Base-by-base conservation (phyloP, 2,797 vertebrate genomes). In the Phyllotis vaccarum region DNA sequence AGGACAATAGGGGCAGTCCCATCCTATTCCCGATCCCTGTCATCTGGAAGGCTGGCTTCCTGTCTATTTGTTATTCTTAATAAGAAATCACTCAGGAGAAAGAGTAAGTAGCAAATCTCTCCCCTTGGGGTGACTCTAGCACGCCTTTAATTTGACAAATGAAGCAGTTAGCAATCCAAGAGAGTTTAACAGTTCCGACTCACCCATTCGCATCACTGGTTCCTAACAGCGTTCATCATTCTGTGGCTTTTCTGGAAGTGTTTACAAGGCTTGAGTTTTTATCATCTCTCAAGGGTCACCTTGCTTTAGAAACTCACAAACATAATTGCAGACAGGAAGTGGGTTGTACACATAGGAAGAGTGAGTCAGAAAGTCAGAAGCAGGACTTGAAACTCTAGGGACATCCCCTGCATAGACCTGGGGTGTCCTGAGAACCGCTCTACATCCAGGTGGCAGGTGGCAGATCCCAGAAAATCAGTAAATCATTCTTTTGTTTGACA, bases 31-130 rank as follows among this genome's bases (percentile, higher is more conserved):
- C 22, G 19, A 11, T 19, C 22, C 21, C 9, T 0, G 1, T 22
- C 13, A 1, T 58, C 91, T 60, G 52, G 49, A 85, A 58, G 64
- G 37, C 82, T 79, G 54, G 31, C 76, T 89, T 95, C 74, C 12
- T 72, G 54, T 49, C 76, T 76, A 58, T 64, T 86, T 66, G 40
- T 56, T 83, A 85, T 80, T 95, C 94, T 89, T 92, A 81, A 24
- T 94, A 93, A 85, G 90, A 80, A 95, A 94, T 95, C 88, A 91
- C 58, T 97, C 70, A 64, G 6, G 29, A 87, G 76, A 78, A 95
- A 89, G 90, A 74, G n/a, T 83, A 87, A 83, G 19, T 89, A 74
- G 14, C 46, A 85, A 89, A 12, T 72, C 56, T 83, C 37, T 83
- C 86, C 81, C 91, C 78, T 68, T 60, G 34, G 58, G 93, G 56